These are phyloP conservation scores for Pteropus alecto DNA, from an alignment of 2,113 vertebrate genomes.

Conservation along the genomic window DNA sequence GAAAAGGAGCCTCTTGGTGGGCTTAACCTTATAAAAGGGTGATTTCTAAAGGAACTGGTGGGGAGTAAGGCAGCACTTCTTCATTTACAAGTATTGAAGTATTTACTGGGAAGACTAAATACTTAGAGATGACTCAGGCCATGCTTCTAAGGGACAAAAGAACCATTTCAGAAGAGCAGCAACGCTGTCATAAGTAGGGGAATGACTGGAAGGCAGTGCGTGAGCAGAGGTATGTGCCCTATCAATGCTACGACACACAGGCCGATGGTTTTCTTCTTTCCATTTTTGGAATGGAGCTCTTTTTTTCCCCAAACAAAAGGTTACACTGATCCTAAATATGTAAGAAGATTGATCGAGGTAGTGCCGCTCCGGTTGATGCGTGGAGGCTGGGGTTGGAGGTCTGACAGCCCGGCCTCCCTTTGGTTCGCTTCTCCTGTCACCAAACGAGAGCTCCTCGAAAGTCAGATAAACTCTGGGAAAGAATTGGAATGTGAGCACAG, in stretches of 20 bases:
- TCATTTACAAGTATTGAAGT: neutral
- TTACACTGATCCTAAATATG: neutral
- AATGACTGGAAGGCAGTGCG: neutral
- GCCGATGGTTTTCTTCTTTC: neutral
- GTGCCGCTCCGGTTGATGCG: fast-evolving
- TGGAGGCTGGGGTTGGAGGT: neutral
- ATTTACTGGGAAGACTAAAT: neutral
- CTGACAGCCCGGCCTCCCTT: neutral
- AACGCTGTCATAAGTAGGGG: neutral
- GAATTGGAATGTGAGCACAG: neutral
- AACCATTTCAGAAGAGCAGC: too few species aligned
- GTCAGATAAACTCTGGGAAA: neutral
- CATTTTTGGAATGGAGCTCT: neutral
- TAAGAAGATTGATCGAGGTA: neutral
- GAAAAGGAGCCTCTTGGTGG: neutral
- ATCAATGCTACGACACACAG: fast-evolving
- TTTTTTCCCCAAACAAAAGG: neutral
- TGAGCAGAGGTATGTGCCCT: too few species aligned
- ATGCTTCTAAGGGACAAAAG: neutral
- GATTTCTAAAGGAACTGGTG: neutral
- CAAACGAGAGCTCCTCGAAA: neutral
- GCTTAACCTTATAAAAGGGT: neutral
- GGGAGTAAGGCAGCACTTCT: neutral
- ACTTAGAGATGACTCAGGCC: neutral
- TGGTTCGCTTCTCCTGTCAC: neutral